Conservation (phyloP, 2,113 vertebrate genomes). For the Phalacrocorax aristotelis region DNA sequence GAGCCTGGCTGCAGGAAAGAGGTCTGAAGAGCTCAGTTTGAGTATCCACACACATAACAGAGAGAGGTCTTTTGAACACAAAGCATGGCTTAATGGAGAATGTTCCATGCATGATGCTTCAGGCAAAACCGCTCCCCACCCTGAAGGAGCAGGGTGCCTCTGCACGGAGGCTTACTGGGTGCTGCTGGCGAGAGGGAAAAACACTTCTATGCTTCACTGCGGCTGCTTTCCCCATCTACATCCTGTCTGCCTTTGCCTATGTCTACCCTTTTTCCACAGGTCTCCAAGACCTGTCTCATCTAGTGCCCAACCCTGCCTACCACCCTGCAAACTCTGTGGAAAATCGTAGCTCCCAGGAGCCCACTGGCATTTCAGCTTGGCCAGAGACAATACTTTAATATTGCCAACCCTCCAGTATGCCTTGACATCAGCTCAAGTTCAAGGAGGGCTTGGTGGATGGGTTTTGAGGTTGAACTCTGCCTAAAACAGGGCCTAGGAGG, state of each 20-base stretch:
- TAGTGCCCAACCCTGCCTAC: neutral
- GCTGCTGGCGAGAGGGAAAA: neutral
- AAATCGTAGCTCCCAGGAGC: neutral
- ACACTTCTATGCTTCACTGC: neutral
- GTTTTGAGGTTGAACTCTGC: neutral
- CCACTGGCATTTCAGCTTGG: accelerated
- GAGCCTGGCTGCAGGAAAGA: slow-evolving; percentile 42
- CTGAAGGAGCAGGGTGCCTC: neutral
- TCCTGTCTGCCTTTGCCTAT: accelerated
- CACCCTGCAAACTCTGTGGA: neutral
- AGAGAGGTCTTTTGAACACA: slow-evolving; percentile 32
- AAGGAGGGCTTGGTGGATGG: neutral
- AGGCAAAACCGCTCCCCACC: neutral
- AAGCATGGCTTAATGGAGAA: slow-evolving; percentile 46
- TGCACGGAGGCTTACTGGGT: neutral
- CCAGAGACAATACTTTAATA: neutral
- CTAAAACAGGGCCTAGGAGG: neutral
- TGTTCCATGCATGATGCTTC: neutral
- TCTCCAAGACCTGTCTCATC: neutral
- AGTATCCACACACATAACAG: neutral
- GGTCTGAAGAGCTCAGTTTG: slow-evolving; percentile 46
- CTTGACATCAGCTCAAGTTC: neutral
- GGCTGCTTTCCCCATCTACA: neutral
- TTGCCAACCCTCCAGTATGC: neutral
- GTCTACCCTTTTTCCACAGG: neutral